Evolutionary conservation across 2,113 vertebrate species (phyloP).

Genomic region (Ceuthmochares aereus): DNA sequence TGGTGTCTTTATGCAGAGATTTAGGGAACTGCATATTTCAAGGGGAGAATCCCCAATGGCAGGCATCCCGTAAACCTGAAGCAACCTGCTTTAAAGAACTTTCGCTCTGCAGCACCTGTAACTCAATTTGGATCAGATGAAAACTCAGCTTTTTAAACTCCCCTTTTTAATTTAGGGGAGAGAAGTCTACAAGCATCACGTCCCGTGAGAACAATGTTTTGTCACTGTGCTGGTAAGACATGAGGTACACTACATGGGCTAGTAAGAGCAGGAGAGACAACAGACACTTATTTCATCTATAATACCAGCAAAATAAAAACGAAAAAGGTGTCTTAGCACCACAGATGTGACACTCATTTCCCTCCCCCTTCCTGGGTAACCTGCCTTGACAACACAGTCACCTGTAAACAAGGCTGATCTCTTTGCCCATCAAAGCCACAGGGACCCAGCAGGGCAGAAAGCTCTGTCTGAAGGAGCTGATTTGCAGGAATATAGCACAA

Average conservation of each 20-base stretch:
- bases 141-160: not conserved
- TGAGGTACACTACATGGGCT: fast-evolving
- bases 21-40: not conserved
- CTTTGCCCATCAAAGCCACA: not conserved
- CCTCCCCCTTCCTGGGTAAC: not conserved
- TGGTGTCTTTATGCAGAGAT: not conserved
- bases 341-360: not conserved
- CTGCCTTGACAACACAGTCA: not conserved
- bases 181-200: fast-evolving
- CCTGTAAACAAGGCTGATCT: not conserved
- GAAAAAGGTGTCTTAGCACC: not conserved
- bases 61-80: not conserved
- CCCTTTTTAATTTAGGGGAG: not conserved
- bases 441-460: not conserved
- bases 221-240: not conserved
- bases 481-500: not conserved
- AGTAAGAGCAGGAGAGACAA: not conserved
- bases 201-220: not conserved
- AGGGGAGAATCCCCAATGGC: not conserved
- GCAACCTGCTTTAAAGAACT: not conserved
- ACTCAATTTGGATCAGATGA: not conserved
- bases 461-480: not conserved
- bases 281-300: not conserved
- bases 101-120: not conserved
- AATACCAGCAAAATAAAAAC: not conserved